phyloP scores from a whole-genome alignment of 2,113 vertebrate genomes.

The Acrocephalus kingi region DNA sequence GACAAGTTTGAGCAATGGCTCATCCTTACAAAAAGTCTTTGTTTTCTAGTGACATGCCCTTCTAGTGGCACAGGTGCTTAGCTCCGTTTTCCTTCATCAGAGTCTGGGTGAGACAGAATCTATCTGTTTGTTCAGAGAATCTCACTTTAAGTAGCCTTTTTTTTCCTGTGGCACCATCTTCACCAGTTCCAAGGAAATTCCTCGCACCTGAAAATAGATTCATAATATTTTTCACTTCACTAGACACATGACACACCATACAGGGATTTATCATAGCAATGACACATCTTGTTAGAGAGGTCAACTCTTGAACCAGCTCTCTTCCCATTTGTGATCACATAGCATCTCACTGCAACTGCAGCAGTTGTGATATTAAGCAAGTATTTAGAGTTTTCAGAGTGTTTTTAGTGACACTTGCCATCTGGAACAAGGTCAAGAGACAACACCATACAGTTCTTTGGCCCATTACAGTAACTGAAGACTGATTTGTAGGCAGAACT shows the following conservation, averaged over 20 bases:
- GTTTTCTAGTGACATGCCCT: neutral
- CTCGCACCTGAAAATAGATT: neutral
- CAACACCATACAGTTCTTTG: neutral
- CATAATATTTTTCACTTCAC: conserved; percentile 24
- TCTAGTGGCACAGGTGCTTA: neutral
- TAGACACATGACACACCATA: neutral
- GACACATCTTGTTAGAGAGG: neutral
- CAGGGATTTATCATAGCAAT: neutral
- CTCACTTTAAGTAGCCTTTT: neutral
- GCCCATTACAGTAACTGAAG: neutral
- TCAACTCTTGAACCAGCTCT: neutral
- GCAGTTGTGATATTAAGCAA: neutral
- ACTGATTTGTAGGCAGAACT: neutral
- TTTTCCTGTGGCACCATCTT: neutral
- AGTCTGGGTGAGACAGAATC: neutral
- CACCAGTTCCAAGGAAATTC: neutral
- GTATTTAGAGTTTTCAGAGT: neutral
- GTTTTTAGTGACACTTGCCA: neutral
- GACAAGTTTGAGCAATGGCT: neutral
- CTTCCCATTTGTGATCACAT: neutral
- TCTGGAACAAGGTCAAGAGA: neutral
- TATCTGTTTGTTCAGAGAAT: neutral
- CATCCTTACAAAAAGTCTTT: neutral
- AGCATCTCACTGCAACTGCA: neutral
- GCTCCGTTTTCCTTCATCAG: neutral